Percentiles rank a stretch among this genome's conserved stretches.
These are phyloP conservation scores for Cyrtonyx montezumae DNA, from an alignment of 2,113 vertebrate genomes.

Conservation along the genomic window DNA sequence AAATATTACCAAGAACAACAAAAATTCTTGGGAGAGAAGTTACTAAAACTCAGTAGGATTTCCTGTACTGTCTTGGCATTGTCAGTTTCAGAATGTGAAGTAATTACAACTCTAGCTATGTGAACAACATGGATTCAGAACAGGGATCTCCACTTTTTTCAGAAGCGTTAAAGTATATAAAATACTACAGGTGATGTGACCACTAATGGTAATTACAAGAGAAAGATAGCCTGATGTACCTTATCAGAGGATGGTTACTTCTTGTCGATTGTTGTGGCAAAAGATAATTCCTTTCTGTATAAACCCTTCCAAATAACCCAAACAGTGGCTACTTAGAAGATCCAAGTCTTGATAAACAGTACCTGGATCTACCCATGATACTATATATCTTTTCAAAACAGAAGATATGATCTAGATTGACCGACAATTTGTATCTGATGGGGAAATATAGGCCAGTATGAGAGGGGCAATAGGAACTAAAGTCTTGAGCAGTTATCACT, in stretches of 20 bases:
- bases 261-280: rapidly evolving
- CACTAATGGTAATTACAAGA: neutral
- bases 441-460: neutral
- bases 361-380: neutral
- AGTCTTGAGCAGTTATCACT: neutral
- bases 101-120: neutral
- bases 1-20: neutral
- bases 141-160: neutral
- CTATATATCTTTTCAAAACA: neutral
- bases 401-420: neutral
- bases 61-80: neutral
- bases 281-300: neutral
- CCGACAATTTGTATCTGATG: neutral
- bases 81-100: neutral
- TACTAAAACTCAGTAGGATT: neutral
- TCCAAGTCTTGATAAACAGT: neutral
- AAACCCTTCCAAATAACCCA: rapidly evolving
- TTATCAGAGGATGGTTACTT: neutral
- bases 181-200: neutral
- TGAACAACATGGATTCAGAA: neutral
- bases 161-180: neutral
- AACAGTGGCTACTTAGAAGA: neutral
- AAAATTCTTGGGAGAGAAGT: neutral
- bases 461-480: neutral
- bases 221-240: neutral